These are phyloP conservation scores for Himalopsyche anomala DNA, from an alignment of 2,888 invertebrate species.

Conservation along the genomic window DNA sequence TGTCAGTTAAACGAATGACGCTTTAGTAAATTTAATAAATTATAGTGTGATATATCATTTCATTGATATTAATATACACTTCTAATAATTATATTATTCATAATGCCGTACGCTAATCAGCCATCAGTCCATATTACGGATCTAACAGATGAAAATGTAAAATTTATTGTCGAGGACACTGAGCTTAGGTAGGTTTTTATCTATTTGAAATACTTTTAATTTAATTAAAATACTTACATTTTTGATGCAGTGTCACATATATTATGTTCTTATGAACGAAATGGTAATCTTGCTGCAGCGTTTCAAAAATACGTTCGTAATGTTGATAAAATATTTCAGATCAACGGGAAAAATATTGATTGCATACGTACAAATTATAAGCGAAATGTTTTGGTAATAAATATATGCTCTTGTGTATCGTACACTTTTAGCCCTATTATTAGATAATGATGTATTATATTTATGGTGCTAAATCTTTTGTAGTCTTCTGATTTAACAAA, in stretches of 20 bases:
- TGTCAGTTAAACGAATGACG: too few relatives aligned
- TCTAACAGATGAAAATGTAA: conserved; percentile 96
- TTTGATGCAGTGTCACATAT: background rate
- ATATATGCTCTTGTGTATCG: background rate
- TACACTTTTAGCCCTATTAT: background rate
- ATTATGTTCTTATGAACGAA: background rate
- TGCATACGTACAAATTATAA: too few relatives aligned
- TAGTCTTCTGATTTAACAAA: too few relatives aligned
- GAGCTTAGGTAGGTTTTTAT: conserved; percentile 85
- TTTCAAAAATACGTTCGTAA: background rate
- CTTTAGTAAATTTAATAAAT: too few relatives aligned
- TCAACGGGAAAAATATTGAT: too few relatives aligned
- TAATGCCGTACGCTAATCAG: conserved; percentile 98
- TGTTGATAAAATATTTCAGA: too few relatives aligned
- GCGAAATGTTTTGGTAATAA: too few relatives aligned
- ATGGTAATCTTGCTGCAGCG: background rate
- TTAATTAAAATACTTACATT: background rate
- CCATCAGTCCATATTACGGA: conserved; percentile 97
- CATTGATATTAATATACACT: too few relatives aligned
- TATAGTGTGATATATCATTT: too few relatives aligned
- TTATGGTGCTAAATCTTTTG: too few relatives aligned
- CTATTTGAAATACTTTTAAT: too few relatives aligned
- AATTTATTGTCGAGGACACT: conserved; percentile 97
- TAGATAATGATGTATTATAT: background rate
- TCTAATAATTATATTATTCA: conserved; percentile 65